phyloP scores from a whole-genome alignment of 2,797 vertebrate genomes.

The Cryptoprocta ferox region DNA sequence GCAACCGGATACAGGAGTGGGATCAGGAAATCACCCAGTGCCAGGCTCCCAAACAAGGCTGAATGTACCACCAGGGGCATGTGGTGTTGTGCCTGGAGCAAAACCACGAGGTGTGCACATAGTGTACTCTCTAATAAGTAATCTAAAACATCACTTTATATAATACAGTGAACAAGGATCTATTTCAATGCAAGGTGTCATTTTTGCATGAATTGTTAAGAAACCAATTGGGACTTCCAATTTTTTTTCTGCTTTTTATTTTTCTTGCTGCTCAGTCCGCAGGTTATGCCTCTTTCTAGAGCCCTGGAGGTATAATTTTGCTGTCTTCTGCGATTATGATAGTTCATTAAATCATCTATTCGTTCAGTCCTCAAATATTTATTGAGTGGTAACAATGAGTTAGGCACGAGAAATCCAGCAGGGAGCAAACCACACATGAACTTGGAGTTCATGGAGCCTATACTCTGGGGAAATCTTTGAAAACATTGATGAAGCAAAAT shows the following conservation, averaged over 20 bases:
- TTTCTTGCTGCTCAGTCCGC: not conserved
- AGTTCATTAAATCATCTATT: not conserved
- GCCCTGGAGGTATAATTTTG: not conserved
- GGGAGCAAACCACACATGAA: not conserved
- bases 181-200: constrained; percentile 30
- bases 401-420: not conserved
- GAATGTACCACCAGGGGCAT: not conserved
- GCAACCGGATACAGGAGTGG: not conserved
- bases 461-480: not conserved
- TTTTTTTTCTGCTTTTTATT: not conserved
- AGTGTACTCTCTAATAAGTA: not conserved
- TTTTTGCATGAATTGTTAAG: constrained; percentile 19
- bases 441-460: not conserved
- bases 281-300: not conserved
- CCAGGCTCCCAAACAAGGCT: not conserved
- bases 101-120: not conserved
- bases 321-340: not conserved
- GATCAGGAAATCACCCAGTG: not conserved
- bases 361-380: not conserved
- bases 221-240: not conserved
- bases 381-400: not conserved
- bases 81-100: not conserved
- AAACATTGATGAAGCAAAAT: not conserved
- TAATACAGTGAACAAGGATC: not conserved
- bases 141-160: constrained; percentile 5